Conservation (phyloP, 2,888 invertebrate genomes). For the Torymus texanus region DNA sequence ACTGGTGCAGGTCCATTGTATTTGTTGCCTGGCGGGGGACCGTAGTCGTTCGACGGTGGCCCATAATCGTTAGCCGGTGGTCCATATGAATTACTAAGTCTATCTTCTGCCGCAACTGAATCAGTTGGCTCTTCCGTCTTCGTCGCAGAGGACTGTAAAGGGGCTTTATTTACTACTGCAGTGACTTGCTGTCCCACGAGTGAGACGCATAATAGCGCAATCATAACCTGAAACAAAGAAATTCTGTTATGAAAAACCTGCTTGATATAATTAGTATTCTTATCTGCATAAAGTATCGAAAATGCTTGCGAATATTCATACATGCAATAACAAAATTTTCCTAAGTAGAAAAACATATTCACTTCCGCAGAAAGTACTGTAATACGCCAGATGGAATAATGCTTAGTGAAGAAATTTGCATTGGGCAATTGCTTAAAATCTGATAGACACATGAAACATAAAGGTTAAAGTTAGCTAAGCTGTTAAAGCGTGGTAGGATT, state of each 20-base stretch:
- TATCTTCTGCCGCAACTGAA: slow-evolving; percentile 66
- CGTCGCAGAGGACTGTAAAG: slow-evolving; percentile 54
- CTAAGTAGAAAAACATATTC: no score
- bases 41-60: slow-evolving; percentile 71
- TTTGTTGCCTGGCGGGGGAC: slow-evolving; percentile 66
- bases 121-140: slow-evolving; percentile 62
- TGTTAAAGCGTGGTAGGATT: slow-evolving; percentile 6
- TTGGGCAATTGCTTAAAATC: slow-evolving; percentile 14
- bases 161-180: slow-evolving; percentile 69
- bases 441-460: neutral
- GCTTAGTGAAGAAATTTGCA: slow-evolving; percentile 1
- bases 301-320: no score
- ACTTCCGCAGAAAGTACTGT: neutral
- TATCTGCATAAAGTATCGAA: no score
- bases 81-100: slow-evolving; percentile 67
- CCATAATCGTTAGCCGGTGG: slow-evolving; percentile 70
- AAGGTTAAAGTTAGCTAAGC: slow-evolving; percentile 9
- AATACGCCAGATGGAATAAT: neutral
- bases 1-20: slow-evolving; percentile 71
- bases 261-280: no score
- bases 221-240: slow-evolving; percentile 68
- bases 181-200: slow-evolving; percentile 63
- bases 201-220: slow-evolving; percentile 64
- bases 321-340: no score
- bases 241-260: no score